Base-by-base conservation (phyloP, 2,888 invertebrate genomes). In the Eurytoma adleriae region DNA sequence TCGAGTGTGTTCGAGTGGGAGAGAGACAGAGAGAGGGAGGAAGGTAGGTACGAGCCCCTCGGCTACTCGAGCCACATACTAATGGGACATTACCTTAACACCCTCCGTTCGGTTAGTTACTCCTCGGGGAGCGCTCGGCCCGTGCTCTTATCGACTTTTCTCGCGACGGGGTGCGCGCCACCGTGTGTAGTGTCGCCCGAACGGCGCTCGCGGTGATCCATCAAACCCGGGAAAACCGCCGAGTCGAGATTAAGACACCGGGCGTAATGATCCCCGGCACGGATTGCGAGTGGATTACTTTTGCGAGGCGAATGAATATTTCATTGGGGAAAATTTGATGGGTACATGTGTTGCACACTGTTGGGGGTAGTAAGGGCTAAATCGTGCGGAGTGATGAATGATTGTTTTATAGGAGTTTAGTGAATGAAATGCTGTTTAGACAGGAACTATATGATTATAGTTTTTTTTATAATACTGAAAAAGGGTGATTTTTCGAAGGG, bases 71-170 rank as follows among this genome's bases (percentile, higher is more conserved):
- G 50, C 71, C 82, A 82, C 82, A 82, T 82, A 82, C 82, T 82
- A 82, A 82, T 82, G 82, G 79, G 67, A 48, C 82, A 80, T 82
- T 78, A 82, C 82, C 82, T 82, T 78, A 66, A 80, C 80, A 66
- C 82, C 78, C 80, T 71, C 30, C 62, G 62, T 62, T 78, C 80
- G 78, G 82, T 78, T 82, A 82, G 82, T 82, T 78, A 80, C 80
- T 80, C 82, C 80, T 70, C 61, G 74, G 82, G 82, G 82, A 79
- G 56, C 59, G 57, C 16, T 59, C 27, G 40, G 27, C 52, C 24
- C 57, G 40, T 10, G 13, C 27, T 64, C 64, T 50, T 69, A 74
- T 78, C 70, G 66, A 74, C 67, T 59, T 72, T 72, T 67, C 30
- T 14, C 18, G 40, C 40, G 40, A 40, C 40, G 40, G 40, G 40